Evolutionary conservation across 1,140 invertebrate species (phyloP).

Genomic region (Lysiphlebus fabarum): DNA sequence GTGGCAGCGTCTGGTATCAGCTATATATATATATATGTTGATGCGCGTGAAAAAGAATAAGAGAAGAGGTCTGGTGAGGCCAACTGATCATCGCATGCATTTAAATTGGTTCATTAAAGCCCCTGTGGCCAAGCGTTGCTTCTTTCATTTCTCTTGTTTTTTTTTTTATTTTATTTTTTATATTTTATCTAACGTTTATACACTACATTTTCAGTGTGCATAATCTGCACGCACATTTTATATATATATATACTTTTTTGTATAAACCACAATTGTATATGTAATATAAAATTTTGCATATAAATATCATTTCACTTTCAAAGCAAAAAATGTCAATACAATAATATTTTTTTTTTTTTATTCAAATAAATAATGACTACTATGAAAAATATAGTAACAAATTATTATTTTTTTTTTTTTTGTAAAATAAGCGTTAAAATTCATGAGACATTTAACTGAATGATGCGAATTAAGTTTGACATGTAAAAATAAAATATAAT

Average conservation of each 20-base stretch:
- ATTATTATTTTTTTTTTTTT: too few species aligned
- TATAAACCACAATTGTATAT: not conserved
- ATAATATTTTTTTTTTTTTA: too few species aligned
- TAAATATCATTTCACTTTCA: not conserved
- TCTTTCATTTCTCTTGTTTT: too few species aligned
- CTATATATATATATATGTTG: constrained; percentile 4
- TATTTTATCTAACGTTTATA: too few species aligned
- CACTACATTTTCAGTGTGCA: too few species aligned
- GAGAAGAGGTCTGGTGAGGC: constrained; percentile 50
- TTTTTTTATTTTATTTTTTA: too few species aligned
- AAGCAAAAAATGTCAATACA: too few species aligned
- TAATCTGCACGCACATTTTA: not conserved
- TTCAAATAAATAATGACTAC: too few species aligned
- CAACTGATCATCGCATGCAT: constrained; percentile 58
- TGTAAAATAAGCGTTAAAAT: too few species aligned
- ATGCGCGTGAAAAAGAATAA: constrained; percentile 40
- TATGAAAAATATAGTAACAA: too few species aligned
- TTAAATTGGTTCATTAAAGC: constrained; percentile 59
- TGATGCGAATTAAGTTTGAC: not conserved
- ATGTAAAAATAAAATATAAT: not conserved
- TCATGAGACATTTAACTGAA: not conserved
- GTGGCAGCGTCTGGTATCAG: constrained; percentile 10
- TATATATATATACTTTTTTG: not conserved
- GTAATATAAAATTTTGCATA: not conserved
- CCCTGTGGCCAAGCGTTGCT: constrained; percentile 32